Base-by-base conservation (phyloP, 64 coral and sea anemone genomes). In the Astreopora myriophthalma region DNA sequence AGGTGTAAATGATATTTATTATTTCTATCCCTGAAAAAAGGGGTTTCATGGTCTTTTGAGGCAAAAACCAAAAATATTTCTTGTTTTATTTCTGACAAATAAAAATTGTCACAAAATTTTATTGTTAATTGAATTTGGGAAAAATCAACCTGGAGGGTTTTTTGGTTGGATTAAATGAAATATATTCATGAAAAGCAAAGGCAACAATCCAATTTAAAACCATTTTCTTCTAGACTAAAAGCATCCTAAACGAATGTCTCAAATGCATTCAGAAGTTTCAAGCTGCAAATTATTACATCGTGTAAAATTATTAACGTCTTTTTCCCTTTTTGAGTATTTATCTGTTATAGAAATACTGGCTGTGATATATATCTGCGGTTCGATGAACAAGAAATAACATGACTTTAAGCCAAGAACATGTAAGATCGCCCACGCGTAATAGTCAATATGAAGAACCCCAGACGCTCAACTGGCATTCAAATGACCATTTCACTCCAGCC, bases 401-500 rank as follows among this genome's bases (percentile, higher is more conserved):
- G 79, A 61, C 28, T 64, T 39, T 12, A 60, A 61, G 48, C 48
- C 29, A 32, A 24, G 27, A 38, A 37, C 31, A 57, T 38, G 33
- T 57, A 32, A 31, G 57, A 64, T 36, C 79, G 79, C 78, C 78
- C 78, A 82, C 78, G 78, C 79, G 37, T 55, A 55, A 16, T 1
- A 73, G 34, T 34, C 67, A 32, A 80, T 14, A 61, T 79, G 76
- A 34, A 48, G 34, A 28, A 22, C 16, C 29, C 33, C 75, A 51
- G 28, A 60, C 28, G 31, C 17, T 34, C 17, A 19, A 20, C 20
- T 64, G 52, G 34, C 79, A 83, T 83, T 33, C 55, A 83, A 83
- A 83, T 83, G 79, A 20, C 20, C 79, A 83, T 83, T 83, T 83
- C 79, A 83, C 52, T 63, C 30, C n/a, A n/a, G n/a, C 20, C 20